Evolutionary conservation across 2,888 invertebrate genomes (phyloP).

Genomic region (Rhodophaea formosa): DNA sequence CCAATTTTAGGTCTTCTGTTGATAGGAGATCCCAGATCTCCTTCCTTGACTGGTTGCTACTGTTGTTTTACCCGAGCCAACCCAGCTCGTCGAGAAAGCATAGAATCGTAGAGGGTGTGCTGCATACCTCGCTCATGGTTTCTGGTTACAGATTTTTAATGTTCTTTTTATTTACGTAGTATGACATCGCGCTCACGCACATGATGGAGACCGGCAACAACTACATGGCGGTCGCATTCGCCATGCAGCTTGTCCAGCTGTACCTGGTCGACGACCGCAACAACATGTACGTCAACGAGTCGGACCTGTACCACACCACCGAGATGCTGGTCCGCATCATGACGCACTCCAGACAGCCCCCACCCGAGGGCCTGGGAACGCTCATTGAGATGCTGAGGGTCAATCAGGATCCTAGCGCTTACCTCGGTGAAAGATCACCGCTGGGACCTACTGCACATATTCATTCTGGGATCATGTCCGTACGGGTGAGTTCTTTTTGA

Average conservation of each 20-base stretch:
- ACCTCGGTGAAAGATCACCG: slow-evolving; percentile 88
- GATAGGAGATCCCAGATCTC: no score
- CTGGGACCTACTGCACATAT: slow-evolving; percentile 93
- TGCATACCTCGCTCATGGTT: no score
- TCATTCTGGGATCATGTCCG: slow-evolving; percentile 94
- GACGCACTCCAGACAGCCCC: slow-evolving; percentile 86
- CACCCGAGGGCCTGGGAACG: slow-evolving; percentile 91
- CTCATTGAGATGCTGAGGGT: slow-evolving; percentile 90
- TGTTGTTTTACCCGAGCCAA: no score
- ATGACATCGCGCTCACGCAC: slow-evolving; percentile 90
- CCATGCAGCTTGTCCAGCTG: slow-evolving; percentile 94
- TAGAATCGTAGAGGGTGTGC: no score
- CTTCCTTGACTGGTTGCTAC: no score
- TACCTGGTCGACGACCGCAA: slow-evolving; percentile 92
- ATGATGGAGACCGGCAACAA: slow-evolving; percentile 93
- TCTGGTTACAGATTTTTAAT: neutral
- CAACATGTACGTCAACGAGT: slow-evolving; percentile 88
- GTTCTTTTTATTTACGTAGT: slow-evolving; percentile 53
- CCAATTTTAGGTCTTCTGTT: no score
- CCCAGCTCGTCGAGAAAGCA: no score
- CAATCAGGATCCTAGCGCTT: slow-evolving; percentile 86
- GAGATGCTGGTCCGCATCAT: slow-evolving; percentile 90
- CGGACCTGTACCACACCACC: slow-evolving; percentile 92
- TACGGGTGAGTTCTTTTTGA: slow-evolving; percentile 79
- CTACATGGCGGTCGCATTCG: slow-evolving; percentile 91